phyloP scores from a whole-genome alignment of 1,140 invertebrate species.

The Drosophila nikananu region DNA sequence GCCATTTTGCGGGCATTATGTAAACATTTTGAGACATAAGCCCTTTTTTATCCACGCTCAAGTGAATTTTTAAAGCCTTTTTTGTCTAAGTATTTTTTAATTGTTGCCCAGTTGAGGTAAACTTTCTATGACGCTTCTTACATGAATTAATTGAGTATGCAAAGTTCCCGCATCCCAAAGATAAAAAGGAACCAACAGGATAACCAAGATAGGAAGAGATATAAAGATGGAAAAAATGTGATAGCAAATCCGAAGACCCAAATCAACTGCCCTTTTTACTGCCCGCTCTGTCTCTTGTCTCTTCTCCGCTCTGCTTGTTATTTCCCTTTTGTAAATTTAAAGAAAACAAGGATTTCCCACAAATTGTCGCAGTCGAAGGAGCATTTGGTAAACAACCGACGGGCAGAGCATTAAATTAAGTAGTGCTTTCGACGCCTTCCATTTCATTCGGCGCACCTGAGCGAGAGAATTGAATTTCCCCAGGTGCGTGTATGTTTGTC shows the following conservation, averaged over 20 bases:
- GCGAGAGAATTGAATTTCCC: slow-evolving; percentile 34
- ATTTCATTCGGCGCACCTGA: slow-evolving; percentile 48
- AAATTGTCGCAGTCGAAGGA: slow-evolving; percentile 41
- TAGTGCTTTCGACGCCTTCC: slow-evolving; percentile 49
- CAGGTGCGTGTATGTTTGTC: not conserved
- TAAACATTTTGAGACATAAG: slow-evolving; percentile 36
- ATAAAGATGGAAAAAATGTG: slow-evolving; percentile 14
- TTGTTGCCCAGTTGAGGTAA: slow-evolving; percentile 50
- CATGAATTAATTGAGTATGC: slow-evolving; percentile 62
- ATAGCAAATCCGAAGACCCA: slow-evolving; percentile 32
- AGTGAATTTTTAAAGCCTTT: slow-evolving; percentile 38
- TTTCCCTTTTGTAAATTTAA: slow-evolving; percentile 70
- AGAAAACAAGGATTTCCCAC: slow-evolving; percentile 58
- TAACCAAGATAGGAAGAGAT: not conserved
- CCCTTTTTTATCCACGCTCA: slow-evolving; percentile 35
- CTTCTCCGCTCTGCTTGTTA: slow-evolving; percentile 22
- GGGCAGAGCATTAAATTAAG: slow-evolving; percentile 47
- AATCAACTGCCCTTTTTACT: slow-evolving; percentile 26
- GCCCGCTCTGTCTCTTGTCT: slow-evolving; percentile 13
- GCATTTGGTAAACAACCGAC: slow-evolving; percentile 49
- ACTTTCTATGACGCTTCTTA: not conserved
- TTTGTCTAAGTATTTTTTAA: slow-evolving; percentile 62
- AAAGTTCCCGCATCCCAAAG: slow-evolving; percentile 42
- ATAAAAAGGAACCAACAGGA: slow-evolving; percentile 25
- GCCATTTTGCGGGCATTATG: slow-evolving; percentile 25